These are phyloP conservation scores for Parnassius smintheus DNA, from an alignment of 2,888 invertebrate species.

Conservation along the genomic window DNA sequence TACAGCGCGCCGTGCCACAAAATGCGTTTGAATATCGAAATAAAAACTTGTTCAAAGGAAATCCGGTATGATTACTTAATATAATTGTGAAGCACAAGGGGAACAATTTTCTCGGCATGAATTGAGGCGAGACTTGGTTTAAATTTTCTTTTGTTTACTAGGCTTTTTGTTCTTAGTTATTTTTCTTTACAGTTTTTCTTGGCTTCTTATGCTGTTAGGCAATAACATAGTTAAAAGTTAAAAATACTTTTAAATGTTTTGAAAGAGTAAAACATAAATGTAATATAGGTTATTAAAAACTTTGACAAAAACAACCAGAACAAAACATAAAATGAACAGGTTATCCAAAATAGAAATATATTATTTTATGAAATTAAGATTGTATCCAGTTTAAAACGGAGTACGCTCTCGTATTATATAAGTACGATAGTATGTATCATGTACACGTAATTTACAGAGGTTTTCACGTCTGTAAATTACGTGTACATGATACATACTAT, in stretches of 20 bases:
- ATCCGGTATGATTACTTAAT: conserved; percentile 22
- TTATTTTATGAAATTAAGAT: too few species aligned
- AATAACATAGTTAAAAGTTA: neutral
- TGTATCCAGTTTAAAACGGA: too few species aligned
- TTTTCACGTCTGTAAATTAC: too few species aligned
- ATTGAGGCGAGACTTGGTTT: conserved; percentile 26
- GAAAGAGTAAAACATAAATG: neutral
- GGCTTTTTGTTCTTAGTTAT: conserved; percentile 19
- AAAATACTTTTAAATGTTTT: conserved; percentile 4
- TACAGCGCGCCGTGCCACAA: neutral
- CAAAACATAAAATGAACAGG: too few species aligned
- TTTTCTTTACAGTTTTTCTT: conserved; percentile 15
- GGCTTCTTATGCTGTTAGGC: conserved; percentile 2
- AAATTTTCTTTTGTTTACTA: conserved; percentile 26
- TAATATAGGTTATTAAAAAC: too few species aligned
- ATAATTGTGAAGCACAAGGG: conserved; percentile 23
- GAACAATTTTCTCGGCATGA: conserved; percentile 25
- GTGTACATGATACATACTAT: too few species aligned
- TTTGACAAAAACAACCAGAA: too few species aligned
- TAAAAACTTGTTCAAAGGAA: conserved; percentile 16
- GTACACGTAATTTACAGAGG: too few species aligned
- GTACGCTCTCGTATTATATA: too few species aligned
- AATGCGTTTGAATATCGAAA: conserved; percentile 2
- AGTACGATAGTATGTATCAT: too few species aligned
- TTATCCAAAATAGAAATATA: too few species aligned